Evolutionary conservation across 2,888 invertebrate species (phyloP), one percentile per base, ranked within the genome.

Genomic region (Tenodera sinensis): DNA sequence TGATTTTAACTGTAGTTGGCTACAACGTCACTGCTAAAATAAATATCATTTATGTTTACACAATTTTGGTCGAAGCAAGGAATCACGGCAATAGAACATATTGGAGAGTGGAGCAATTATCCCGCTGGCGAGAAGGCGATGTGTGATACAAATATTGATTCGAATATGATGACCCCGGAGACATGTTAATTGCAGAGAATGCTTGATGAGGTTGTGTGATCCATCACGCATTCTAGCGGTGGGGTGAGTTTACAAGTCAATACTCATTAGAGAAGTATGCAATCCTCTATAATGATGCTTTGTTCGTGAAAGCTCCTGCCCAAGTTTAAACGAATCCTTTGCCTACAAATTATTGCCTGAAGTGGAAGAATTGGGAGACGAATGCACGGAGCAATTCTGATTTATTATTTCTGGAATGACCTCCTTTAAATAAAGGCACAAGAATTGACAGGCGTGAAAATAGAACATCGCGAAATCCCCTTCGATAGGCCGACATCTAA

Each of bases 111-210:
- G 87, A 34, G 34, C 82, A n/a, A 83, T 87, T 34, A 34, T n/a
- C 27, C 30, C 28, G 42, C 15, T 83, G 82, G 34, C 25, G 54
- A 87, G 87, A 34, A 34, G 30, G 54, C 28, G 25, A 87, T 81
- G 34, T 87, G 30, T 87, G 86, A 87, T 87, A 87, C 86, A 30
- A 30, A 81, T 83, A 87, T 87, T 87, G 87, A 87, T 87, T 87
- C 30, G 83, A 87, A 87, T 87, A 87, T 87, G 82, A 87, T 87
- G 87, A 87, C 87, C 87, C 87, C 81, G 82, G 87, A 87, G 87
- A 87, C 87, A 87, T 87, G 87, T 87, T 87, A 87, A 87, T 87
- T 34, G 87, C 82, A 81, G 81, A 28, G 83, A 87, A 83, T 87
- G 87, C 87, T 34, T 87, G 87, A 87, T 87, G 87, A 87, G 87